phyloP scores from a whole-genome alignment of 2,888 invertebrate species.

The Caenorhabditis plicata region DNA sequence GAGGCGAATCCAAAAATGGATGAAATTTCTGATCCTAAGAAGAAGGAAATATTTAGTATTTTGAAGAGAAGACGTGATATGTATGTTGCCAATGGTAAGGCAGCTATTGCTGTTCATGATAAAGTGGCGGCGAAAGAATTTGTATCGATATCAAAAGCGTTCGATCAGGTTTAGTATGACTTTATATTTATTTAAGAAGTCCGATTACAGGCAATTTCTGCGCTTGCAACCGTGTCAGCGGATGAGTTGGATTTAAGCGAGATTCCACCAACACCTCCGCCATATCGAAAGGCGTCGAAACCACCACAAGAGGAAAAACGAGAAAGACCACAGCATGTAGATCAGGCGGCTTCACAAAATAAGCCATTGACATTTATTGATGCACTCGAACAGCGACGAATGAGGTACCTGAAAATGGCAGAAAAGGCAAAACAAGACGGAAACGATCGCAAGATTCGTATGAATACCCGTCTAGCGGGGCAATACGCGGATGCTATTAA shows the following conservation, averaged over 20 bases:
- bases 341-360: conserved; percentile 4
- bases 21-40: conserved; percentile 28
- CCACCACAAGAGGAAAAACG: not conserved
- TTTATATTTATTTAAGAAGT: not conserved
- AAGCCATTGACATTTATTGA: conserved; percentile 24
- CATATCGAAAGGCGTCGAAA: conserved; percentile 33
- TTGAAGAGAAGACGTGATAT: conserved; percentile 30
- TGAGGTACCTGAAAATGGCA: conserved; percentile 44
- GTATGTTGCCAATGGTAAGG: conserved; percentile 46
- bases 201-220: conserved; percentile 39
- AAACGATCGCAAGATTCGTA: conserved; percentile 49
- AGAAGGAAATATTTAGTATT: conserved; percentile 25
- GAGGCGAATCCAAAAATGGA: no score
- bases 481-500: conserved; percentile 53
- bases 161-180: conserved; percentile 43
- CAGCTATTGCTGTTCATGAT: conserved; percentile 42
- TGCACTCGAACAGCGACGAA: conserved; percentile 39
- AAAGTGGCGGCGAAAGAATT: conserved; percentile 46
- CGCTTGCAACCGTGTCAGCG: conserved; percentile 32
- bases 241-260: conserved; percentile 54
- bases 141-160: conserved; percentile 46
- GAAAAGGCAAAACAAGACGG: conserved; percentile 46
- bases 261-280: conserved; percentile 56
- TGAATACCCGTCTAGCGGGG: conserved; percentile 45
- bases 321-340: not conserved